A percentile compares a stretch with the other conserved stretches of the same genome.
Conservation (phyloP, 2,113 vertebrate genomes). For the Ageneiosus marmoratus region DNA sequence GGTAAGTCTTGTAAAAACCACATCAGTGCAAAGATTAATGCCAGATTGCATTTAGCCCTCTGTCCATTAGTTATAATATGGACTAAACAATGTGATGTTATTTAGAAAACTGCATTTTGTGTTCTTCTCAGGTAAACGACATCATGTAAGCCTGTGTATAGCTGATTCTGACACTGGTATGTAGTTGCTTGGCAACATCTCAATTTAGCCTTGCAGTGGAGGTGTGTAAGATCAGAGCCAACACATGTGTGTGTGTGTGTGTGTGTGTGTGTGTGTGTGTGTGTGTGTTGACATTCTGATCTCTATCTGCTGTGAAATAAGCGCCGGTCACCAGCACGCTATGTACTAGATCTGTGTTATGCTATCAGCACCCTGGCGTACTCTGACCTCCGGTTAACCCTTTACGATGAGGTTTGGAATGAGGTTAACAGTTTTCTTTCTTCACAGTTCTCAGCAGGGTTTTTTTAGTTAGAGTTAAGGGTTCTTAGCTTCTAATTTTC, state of each 20-base stretch:
- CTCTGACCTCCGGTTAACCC: constrained; percentile 33
- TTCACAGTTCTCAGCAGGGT: not conserved
- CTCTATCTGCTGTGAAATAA: constrained; percentile 34
- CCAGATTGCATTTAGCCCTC: not conserved
- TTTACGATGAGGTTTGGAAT: constrained; percentile 3
- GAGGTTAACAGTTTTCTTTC: not conserved
- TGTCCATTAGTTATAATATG: not conserved
- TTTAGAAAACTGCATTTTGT: constrained; percentile 7
- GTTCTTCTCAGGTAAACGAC: constrained; percentile 40
- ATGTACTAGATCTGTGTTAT: constrained; percentile 4
- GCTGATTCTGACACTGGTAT: constrained; percentile 41
- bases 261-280: constrained; percentile 31
- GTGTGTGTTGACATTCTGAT: constrained; percentile 44
- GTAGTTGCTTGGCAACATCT: constrained; percentile 59
- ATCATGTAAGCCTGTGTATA: constrained; percentile 38
- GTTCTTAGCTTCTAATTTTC: not conserved
- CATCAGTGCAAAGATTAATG: not conserved
- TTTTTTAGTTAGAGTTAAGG: not conserved
- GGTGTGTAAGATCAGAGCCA: constrained; percentile 44
- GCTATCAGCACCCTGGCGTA: not conserved
- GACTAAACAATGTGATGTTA: not conserved
- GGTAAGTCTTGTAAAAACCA: not conserved
- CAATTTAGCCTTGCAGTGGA: constrained; percentile 51
- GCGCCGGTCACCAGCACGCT: constrained; percentile 6
- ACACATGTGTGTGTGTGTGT: not conserved